Evolutionary conservation across 2,888 invertebrate genomes (phyloP), one percentile per base, ranked within the genome.

Genomic region (Cosmorhoe ocellata): DNA sequence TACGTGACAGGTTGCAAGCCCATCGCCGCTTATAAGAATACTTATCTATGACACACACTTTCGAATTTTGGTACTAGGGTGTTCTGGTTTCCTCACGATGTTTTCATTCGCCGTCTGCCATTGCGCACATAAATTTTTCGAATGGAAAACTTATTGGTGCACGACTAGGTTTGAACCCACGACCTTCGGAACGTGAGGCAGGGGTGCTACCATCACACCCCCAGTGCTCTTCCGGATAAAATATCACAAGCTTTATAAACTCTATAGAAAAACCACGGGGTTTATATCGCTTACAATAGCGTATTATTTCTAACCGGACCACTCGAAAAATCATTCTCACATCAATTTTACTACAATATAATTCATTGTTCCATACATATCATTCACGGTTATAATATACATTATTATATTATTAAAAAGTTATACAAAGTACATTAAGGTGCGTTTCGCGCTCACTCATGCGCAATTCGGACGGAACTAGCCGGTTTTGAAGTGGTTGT

Each of bases 391-490:
- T 24, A 45, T 44, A 34, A 41, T 55, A 54, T 55, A 56, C 73
- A 76, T 81, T 81, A 82, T 84, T 71, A 81, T 83, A 81, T 78
- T 80, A 87, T 88, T 84, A 86, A 87, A 88, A 81, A 83, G 79
- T 85, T 86, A 87, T 87, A 82, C 79, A 76, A 72, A 76, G 71
- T 70, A 73, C 69, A 80, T 85, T 81, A 82, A 63, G 59, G 65
- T 63, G 67, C 67, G 77, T 82, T 61, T 79, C 69, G 71, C 57
- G 71, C 61, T 71, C 85, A 75, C 71, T 78, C 81, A 79, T 78
- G 86, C 87, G 87, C 74, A 74, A 84, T 79, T 79, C 78, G 76
- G 68, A 69, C 78, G 76, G 74, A 76, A 76, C 84, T 76, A 86
- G 87, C 89, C 88, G 87, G 89, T 90, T 85, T 68, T 88, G 69